These are phyloP conservation scores for Cygnus atratus DNA, from an alignment of 2,113 vertebrate species.

Conservation along the genomic window DNA sequence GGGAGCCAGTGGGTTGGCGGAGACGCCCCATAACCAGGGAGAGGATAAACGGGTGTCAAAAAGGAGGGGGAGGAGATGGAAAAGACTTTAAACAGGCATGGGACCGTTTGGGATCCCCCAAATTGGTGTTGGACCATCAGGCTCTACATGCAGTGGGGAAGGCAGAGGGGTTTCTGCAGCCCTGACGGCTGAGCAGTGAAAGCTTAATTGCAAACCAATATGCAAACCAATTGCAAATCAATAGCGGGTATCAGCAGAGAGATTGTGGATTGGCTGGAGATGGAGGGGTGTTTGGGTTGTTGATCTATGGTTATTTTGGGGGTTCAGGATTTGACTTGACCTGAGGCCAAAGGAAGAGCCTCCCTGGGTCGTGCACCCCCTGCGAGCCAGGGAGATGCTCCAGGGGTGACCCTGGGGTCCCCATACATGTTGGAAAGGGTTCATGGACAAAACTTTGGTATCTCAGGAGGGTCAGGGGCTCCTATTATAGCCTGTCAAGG, in stretches of 20 bases:
- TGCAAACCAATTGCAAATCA: neutral
- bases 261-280: neutral
- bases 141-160: fast-evolving
- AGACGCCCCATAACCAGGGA: fast-evolving
- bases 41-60: neutral
- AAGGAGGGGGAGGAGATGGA: neutral
- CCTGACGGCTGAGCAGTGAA: too few species aligned
- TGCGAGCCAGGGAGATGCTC: neutral
- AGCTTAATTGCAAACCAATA: neutral
- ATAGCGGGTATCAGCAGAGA: neutral
- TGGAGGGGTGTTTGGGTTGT: neutral
- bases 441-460: neutral
- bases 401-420: neutral
- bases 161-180: neutral
- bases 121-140: neutral
- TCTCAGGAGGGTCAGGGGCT: neutral
- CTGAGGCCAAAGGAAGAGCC: neutral
- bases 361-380: fast-evolving
- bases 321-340: neutral
- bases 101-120: neutral
- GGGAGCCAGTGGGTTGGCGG: neutral
- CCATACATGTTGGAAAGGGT: neutral
- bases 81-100: neutral
- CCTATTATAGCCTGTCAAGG: neutral
- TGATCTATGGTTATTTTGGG: neutral